Evolutionary conservation across 2,888 invertebrate genomes (phyloP).

Genomic region (Archips crataeganus): DNA sequence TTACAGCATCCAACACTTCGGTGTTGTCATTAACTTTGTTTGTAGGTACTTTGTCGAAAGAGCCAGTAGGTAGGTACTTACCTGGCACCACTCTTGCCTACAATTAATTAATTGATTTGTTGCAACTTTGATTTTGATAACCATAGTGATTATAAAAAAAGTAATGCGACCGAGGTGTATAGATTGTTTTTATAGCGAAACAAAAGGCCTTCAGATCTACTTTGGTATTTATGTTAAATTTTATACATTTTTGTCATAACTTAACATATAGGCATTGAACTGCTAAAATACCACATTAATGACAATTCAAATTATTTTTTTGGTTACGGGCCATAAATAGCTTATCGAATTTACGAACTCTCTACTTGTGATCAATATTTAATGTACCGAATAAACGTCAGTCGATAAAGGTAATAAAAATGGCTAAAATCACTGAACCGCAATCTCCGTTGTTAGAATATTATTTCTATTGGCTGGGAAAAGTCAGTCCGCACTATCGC

Average conservation of each 20-base stretch:
- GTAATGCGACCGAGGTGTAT: background rate
- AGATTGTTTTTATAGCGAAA: background rate
- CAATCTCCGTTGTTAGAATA: background rate
- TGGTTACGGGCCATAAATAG: background rate
- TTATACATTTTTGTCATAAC: background rate
- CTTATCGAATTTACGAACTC: background rate
- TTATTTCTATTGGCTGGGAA: constrained; percentile 25
- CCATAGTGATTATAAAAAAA: background rate
- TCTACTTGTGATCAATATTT: background rate
- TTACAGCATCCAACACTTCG: background rate
- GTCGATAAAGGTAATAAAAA: background rate
- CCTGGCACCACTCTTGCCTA: background rate
- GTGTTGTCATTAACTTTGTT: constrained; percentile 8
- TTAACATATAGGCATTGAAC: background rate
- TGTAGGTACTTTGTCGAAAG: background rate
- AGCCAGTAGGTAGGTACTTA: background rate
- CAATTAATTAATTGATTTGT: background rate
- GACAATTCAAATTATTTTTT: background rate
- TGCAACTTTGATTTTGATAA: background rate
- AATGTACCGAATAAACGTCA: background rate
- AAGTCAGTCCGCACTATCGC: background rate
- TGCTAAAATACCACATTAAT: background rate
- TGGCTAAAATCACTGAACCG: background rate
- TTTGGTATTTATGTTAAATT: background rate
- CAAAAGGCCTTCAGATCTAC: background rate